These are phyloP conservation scores for Dolichopus griseipennis DNA, from an alignment of 2,888 invertebrate genomes.

Conservation along the genomic window DNA sequence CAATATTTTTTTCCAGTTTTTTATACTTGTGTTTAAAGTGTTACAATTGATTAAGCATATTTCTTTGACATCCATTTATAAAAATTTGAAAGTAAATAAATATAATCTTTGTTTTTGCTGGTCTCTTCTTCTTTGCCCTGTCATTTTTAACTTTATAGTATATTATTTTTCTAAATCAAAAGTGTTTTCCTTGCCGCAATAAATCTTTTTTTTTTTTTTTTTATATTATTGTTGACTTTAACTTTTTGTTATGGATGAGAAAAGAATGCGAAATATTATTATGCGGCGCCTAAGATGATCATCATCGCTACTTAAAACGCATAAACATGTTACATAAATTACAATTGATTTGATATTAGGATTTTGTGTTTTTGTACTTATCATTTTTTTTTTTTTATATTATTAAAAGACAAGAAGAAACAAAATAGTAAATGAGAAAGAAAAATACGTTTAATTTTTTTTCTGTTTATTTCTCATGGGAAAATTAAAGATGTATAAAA, in stretches of 20 bases:
- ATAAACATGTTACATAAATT: conserved; percentile 1
- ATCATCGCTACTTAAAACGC: neutral
- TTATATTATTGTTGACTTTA: neutral
- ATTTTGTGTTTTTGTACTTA: neutral
- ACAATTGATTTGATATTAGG: conserved; percentile 1
- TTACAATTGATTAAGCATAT: no score
- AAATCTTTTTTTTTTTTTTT: neutral
- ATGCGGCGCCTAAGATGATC: conserved; percentile 4
- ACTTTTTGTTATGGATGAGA: neutral
- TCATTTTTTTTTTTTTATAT: neutral
- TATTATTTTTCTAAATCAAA: neutral
- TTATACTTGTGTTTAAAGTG: no score
- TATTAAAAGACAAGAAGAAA: neutral
- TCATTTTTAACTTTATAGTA: no score
- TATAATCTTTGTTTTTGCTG: no score
- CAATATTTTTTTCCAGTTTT: no score
- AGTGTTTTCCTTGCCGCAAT: neutral
- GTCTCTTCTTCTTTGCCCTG: no score
- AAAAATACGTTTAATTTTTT: no score
- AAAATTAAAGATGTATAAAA: neutral
- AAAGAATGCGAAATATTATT: neutral
- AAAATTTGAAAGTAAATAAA: no score
- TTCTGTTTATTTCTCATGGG: neutral
- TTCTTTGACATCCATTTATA: no score
- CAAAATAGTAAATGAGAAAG: neutral